These are phyloP conservation scores for Sclerurus mexicanus DNA, from an alignment of 2,113 vertebrate genomes.

Conservation along the genomic window DNA sequence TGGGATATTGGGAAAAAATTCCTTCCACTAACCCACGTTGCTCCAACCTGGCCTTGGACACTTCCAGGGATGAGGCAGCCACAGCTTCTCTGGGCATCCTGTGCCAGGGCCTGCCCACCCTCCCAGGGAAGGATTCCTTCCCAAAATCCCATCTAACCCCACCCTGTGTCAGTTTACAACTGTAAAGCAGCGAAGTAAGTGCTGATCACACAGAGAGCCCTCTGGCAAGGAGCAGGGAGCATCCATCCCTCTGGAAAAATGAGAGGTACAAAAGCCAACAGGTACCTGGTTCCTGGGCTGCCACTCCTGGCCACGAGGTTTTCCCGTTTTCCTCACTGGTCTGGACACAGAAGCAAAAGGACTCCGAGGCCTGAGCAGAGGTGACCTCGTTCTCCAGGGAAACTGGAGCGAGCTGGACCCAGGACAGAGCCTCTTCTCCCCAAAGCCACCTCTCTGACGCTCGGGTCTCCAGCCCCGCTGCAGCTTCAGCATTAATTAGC, in stretches of 20 bases:
- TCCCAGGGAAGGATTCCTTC: not conserved
- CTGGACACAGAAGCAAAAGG: not conserved
- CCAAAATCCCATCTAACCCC: not conserved
- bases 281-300: not conserved
- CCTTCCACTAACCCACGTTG: fast-evolving
- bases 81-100: not conserved
- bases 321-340: not conserved
- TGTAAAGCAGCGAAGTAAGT: not conserved
- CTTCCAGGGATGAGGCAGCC: not conserved
- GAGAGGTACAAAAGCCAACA: not conserved
- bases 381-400: not conserved
- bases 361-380: not conserved
- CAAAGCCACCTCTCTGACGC: fast-evolving
- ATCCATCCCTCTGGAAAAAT: not conserved
- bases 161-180: not conserved
- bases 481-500: not conserved
- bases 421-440: not conserved
- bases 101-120: not conserved
- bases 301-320: not conserved
- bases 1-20: not conserved
- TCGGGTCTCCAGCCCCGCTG: not conserved
- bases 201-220: not conserved
- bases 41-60: not conserved
- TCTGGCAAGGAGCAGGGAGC: not conserved
- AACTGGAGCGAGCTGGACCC: fast-evolving